Base-by-base conservation (phyloP, 2,888 invertebrate genomes). In the Spicauda simplicius region DNA sequence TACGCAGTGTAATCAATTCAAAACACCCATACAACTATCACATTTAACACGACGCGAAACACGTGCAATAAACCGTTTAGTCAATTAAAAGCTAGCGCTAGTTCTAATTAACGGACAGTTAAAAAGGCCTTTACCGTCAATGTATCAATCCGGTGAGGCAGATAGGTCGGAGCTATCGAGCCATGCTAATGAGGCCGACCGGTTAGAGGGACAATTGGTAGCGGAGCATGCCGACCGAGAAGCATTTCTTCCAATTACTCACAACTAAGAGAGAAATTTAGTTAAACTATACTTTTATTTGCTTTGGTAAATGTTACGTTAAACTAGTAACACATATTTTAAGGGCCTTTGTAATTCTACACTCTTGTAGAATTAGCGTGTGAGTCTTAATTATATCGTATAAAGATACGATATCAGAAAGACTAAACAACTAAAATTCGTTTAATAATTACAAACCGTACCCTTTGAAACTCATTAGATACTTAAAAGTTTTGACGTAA, bases 141-240 rank as follows among this genome's bases (percentile, higher is more conserved):
- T 84, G 87, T 88, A 89, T 90, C 89, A 90, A 90, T 90, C 85
- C 80, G 74, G 75, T 74, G 73, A 79, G 81, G 80, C 79, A 83
- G 82, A 86, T 85, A 85, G 82, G 81, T 80, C 80, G 79, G 72
- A 80, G 83, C 82, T 84, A 88, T 88, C 84, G 82, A 76, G 80
- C 80, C 82, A 87, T 84, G 87, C 87, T 90, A 90, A 90, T 90
- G 88, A 88, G 86, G 75, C 80, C 83, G 82, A 80, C 83, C 83
- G 83, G 88, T 83, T 87, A 86, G 83, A 85, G 82, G 84, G 83
- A 90, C 88, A 88, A 89, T 88, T 87, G 88, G 80, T 84, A 81
- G 82, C 81, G 88, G 79, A 83, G 80, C 82, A 81, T 77, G 79
- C 82, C 79, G 77, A 84, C 80, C 81, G 80, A 80, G 77, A 75